Evolutionary conservation across 64 coral and sea anemone species (phyloP).

Genomic region (Exaiptasia diaphana): DNA sequence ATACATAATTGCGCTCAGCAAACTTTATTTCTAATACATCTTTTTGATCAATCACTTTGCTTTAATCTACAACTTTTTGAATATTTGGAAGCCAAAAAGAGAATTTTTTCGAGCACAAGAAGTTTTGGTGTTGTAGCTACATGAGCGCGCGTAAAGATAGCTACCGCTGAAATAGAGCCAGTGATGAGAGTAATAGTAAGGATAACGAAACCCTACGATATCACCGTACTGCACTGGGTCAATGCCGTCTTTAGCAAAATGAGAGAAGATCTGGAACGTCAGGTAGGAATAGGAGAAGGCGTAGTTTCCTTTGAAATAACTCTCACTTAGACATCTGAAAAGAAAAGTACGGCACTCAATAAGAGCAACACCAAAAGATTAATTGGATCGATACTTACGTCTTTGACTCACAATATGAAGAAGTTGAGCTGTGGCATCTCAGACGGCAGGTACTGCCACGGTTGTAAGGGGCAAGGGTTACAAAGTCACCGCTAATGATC

Average conservation of each 20-base stretch:
- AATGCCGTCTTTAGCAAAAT: conserved; percentile 2
- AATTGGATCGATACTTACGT: conserved; percentile 6
- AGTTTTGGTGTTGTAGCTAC: background rate
- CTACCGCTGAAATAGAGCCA: conserved; percentile 28
- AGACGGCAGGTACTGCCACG: background rate
- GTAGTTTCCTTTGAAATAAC: background rate
- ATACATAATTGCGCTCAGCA: too few species aligned
- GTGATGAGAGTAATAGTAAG: background rate
- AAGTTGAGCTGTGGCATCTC: background rate
- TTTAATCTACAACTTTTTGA: conserved; percentile 45
- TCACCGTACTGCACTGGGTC: conserved; percentile 59
- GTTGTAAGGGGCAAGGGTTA: background rate
- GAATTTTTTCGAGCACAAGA: conserved; percentile 12
- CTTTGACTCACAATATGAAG: background rate
- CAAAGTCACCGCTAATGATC: conserved; percentile 34
- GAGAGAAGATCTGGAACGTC: conserved; percentile 45
- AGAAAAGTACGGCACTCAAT: background rate
- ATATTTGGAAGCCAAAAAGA: conserved; percentile 46
- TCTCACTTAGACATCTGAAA: background rate
- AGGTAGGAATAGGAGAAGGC: background rate
- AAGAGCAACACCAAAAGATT: background rate
- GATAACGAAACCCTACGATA: conserved; percentile 33
- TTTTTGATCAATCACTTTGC: too few species aligned
- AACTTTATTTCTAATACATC: too few species aligned
- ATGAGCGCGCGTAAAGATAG: conserved; percentile 12